Evolutionary conservation across 2,888 invertebrate species (phyloP).

Genomic region (Ophraella communa): DNA sequence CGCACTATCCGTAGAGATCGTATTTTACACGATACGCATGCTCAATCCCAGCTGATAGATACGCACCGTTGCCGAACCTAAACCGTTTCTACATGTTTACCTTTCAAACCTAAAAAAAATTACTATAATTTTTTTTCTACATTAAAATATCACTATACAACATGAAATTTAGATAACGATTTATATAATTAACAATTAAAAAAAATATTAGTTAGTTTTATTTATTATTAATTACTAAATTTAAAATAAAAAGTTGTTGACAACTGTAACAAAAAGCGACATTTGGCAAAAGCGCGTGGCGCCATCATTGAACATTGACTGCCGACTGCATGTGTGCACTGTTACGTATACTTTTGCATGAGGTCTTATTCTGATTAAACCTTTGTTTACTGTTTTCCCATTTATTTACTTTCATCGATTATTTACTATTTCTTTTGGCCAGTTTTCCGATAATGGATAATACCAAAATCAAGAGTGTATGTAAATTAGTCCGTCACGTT

Average conservation of each 20-base stretch:
- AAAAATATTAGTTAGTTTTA: too few relatives aligned
- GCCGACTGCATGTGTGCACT: conserved; percentile 20
- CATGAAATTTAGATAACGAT: too few relatives aligned
- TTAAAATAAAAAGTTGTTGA: background rate
- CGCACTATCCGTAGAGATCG: conserved; percentile 46
- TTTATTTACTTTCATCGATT: background rate
- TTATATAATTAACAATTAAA: too few relatives aligned
- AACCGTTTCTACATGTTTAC: background rate
- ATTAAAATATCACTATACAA: background rate
- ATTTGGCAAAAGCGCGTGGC: conserved; percentile 6
- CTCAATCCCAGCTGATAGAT: conserved; percentile 37
- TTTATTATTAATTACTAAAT: too few relatives aligned
- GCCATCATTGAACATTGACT: conserved; percentile 26
- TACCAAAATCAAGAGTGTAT: background rate
- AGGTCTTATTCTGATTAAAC: background rate
- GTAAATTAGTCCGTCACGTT: background rate
- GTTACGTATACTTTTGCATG: conserved; percentile 14
- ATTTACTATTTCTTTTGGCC: background rate
- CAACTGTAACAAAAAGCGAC: background rate
- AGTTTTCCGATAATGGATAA: background rate
- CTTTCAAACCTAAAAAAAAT: too few relatives aligned
- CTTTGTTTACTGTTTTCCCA: conserved; percentile 5
- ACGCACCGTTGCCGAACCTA: conserved; percentile 13
- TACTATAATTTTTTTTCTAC: background rate
- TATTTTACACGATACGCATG: conserved; percentile 38